These are phyloP conservation scores for Aplocera efformata DNA, from an alignment of 2,888 invertebrate species.

Conservation along the genomic window DNA sequence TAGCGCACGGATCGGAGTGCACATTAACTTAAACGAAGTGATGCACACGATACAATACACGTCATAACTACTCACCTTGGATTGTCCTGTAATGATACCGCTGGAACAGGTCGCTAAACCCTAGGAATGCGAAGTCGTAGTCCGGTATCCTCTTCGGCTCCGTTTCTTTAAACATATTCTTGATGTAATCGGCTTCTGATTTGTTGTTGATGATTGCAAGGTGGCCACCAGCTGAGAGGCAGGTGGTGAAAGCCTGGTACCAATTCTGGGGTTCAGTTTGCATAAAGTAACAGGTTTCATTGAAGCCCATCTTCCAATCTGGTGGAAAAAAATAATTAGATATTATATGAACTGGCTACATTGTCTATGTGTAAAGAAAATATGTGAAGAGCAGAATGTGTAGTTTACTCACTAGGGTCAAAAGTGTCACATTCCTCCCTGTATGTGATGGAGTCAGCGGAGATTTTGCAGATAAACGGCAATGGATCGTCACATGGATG, in stretches of 20 bases:
- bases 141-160: constrained; percentile 36
- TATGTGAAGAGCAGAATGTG: too few relatives aligned
- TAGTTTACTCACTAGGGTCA: constrained; percentile 36
- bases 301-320: constrained; percentile 45
- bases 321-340: too few relatives aligned
- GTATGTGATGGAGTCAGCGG: constrained; percentile 30
- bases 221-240: constrained; percentile 44
- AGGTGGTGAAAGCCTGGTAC: constrained; percentile 45
- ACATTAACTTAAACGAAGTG: too few relatives aligned
- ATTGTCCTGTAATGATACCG: constrained; percentile 46
- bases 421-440: constrained; percentile 42
- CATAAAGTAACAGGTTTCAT: constrained; percentile 41
- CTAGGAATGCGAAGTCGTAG: constrained; percentile 44
- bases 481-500: constrained; percentile 36
- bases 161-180: constrained; percentile 37
- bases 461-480: constrained; percentile 47
- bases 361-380: too few relatives aligned
- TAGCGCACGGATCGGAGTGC: too few relatives aligned
- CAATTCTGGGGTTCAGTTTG: constrained; percentile 46
- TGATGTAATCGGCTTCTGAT: constrained; percentile 40
- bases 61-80: constrained; percentile 44
- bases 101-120: constrained; percentile 46
- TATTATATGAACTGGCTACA: too few relatives aligned
- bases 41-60: too few relatives aligned
- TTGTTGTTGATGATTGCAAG: constrained; percentile 40